Evolutionary conservation across 2,888 invertebrate genomes (phyloP).

Genomic region (Metopia argyrocephala): DNA sequence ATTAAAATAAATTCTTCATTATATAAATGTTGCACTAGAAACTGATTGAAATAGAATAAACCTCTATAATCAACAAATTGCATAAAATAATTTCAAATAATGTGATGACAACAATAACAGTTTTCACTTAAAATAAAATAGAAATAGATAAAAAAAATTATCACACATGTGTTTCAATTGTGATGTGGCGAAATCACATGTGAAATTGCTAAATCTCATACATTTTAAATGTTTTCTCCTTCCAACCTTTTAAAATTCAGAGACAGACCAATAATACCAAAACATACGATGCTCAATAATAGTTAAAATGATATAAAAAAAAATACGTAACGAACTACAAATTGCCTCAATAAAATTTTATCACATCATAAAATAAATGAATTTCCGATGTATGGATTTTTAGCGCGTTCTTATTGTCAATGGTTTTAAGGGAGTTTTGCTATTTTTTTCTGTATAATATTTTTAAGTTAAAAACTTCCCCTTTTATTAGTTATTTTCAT

Average conservation of each 20-base stretch:
- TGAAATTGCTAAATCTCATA: conserved; percentile 42
- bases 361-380: conserved; percentile 67
- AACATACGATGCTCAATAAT: conserved; percentile 5
- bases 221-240: conserved; percentile 64
- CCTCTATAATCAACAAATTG: conserved; percentile 41
- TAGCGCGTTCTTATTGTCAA: not conserved
- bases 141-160: too few relatives aligned
- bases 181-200: conserved; percentile 35
- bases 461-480: too few relatives aligned
- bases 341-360: conserved; percentile 68
- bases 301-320: conserved; percentile 57
- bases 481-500: conserved; percentile 38
- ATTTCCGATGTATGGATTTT: conserved; percentile 25
- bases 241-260: conserved; percentile 46
- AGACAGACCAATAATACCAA: conserved; percentile 32
- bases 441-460: conserved; percentile 10
- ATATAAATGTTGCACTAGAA: not conserved
- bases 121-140: conserved; percentile 35
- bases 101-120: conserved; percentile 49
- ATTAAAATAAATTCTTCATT: too few relatives aligned
- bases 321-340: conserved; percentile 70
- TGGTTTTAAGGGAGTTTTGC: conserved; percentile 38
- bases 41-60: conserved; percentile 12
- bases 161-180: conserved; percentile 44
- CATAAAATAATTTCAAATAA: conserved; percentile 33